Evolutionary conservation across 2,113 vertebrate genomes (phyloP).

Genomic region (Rhodinocichla rosea): DNA sequence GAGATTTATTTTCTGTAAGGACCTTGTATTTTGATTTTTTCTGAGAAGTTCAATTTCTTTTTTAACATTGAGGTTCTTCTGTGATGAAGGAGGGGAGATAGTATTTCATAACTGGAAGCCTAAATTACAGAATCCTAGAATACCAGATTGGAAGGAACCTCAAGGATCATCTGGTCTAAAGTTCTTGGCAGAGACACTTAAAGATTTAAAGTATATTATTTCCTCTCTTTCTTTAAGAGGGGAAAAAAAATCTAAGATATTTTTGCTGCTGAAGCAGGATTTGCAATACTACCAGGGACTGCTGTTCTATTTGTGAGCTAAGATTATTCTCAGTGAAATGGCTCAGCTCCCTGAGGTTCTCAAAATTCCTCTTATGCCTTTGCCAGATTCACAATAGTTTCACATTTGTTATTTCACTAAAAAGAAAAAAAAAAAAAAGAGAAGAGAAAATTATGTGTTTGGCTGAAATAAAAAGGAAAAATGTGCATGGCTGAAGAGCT

Average conservation of each 20-base stretch:
- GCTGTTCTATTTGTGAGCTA: slow-evolving; percentile 35
- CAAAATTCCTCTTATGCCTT: not conserved
- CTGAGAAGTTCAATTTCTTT: not conserved
- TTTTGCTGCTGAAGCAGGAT: slow-evolving; percentile 23
- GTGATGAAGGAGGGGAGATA: not conserved
- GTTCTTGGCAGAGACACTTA: not conserved
- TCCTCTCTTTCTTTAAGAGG: not conserved
- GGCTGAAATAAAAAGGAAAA: not conserved
- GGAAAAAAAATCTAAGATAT: not conserved
- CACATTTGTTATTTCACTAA: not conserved
- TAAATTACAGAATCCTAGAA: not conserved
- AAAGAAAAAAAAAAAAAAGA: not conserved
- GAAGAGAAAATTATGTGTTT: not conserved
- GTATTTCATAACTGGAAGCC: not conserved
- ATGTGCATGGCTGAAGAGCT: not conserved
- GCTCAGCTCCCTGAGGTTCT: slow-evolving; percentile 17
- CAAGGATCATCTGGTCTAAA: not conserved
- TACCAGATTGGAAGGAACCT: not conserved
- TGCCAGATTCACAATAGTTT: not conserved
- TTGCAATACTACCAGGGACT: slow-evolving; percentile 13
- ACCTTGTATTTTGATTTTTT: not conserved
- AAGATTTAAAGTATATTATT: not conserved
- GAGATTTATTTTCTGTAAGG: not conserved
- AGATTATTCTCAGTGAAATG: slow-evolving; percentile 22
- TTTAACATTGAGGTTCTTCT: not conserved